Evolutionary conservation across 1,140 invertebrate species (phyloP), one percentile per base, ranked within the genome.

Genomic region (Drosophila busckii): DNA sequence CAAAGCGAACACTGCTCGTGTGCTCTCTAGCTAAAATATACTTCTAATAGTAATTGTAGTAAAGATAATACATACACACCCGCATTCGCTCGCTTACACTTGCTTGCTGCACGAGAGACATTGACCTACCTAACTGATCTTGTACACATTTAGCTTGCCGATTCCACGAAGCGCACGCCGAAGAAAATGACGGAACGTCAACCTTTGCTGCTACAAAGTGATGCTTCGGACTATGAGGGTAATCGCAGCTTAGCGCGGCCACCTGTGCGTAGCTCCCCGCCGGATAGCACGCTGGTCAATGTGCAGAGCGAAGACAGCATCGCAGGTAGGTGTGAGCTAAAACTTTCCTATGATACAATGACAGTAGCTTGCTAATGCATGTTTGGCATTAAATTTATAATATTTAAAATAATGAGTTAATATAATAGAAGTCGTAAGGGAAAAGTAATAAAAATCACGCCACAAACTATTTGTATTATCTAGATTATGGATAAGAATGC

Each of bases 101-200:
- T 13, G 34, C 12, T n/a, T n/a, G 6, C 23, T 6, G n/a, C 9
- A 7, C n/a, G 8, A 31, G 7, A 34, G 6, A 5, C 23, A 23
- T 44, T 48, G 13, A n/a, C 25, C 25, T 22, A 23, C n/a, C 31
- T 6, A 40, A 34, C n/a, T 17, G 4, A 40, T 63, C 26, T 53
- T 31, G 19, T n/a, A n/a, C n/a, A n/a, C n/a, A n/a, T n/a, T n/a
- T 28, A 80, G 73, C 49, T 61, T 23, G 38, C 54, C 37, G 68
- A 73, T 31, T 42, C 50, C 53, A 59, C 59, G 19, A 67, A 78
- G 37, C 68, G 56, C 16, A 82, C 83, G 9, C 61, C 52, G 17
- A 85, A 84, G 35, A 71, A 76, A 19, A 89, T 87, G 87, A 80
- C 87, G 16, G 88, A 89, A 82, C 82, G 88, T n/a, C 88, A 89